These are phyloP conservation scores for Pharmacophagus antenor DNA, from an alignment of 2,888 invertebrate genomes.

Conservation along the genomic window DNA sequence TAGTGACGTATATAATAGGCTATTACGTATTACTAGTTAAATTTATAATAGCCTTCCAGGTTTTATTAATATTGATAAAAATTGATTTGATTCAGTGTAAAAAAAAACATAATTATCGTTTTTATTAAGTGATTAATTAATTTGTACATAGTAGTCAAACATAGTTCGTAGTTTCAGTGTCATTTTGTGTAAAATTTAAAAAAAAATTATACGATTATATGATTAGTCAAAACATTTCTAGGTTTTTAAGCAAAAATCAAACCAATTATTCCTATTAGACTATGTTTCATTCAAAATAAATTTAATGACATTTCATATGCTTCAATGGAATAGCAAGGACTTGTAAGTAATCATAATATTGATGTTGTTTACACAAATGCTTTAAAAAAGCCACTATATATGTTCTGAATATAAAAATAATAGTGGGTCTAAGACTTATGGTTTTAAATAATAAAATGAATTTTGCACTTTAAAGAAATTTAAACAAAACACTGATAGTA, in stretches of 20 bases:
- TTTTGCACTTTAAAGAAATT: background rate
- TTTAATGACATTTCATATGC: conserved; percentile 64
- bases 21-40: too few species aligned
- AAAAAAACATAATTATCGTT: too few species aligned
- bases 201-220: background rate
- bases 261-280: too few species aligned
- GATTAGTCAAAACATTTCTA: background rate
- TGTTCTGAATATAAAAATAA: background rate
- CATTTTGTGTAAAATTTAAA: too few species aligned
- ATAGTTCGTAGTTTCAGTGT: too few species aligned
- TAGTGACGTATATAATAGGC: too few species aligned
- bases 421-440: background rate
- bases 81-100: too few species aligned
- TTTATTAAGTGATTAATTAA: too few species aligned
- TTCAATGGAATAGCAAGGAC: conserved; percentile 75
- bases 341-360: conserved; percentile 66
- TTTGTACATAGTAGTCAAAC: too few species aligned
- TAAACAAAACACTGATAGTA: conserved; percentile 1
- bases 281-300: conserved; percentile 30
- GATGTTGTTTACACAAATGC: conserved; percentile 32
- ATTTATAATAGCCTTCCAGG: too few species aligned
- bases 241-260: background rate
- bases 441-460: background rate
- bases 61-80: too few species aligned
- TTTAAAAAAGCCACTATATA: conserved; percentile 24